Base-by-base conservation (phyloP, 2,113 vertebrate genomes). In the Asarcornis scutulata region DNA sequence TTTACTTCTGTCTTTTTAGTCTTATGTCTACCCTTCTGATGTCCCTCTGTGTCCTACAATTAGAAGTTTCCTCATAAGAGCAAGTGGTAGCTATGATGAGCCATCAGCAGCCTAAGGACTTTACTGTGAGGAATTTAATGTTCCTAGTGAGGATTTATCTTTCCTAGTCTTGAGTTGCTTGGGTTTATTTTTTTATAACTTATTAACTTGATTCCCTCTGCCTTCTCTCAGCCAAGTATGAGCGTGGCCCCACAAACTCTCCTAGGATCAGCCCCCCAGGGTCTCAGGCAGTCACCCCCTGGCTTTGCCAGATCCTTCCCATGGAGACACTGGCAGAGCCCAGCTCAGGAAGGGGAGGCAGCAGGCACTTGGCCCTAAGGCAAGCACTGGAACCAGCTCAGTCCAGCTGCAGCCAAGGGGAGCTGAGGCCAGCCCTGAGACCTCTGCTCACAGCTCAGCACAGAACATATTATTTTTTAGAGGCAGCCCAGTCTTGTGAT, bases 361-460 rank as follows among this genome's bases (percentile, higher is more conserved):
- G 9, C 13, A 36, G 29, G 11, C 31, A 9, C 20, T 27, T 56
- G 50, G 32, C 6, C 6, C 3, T 1, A 0, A 17, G 22, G 9
- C n/a, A n/a, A 22, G 17, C 13, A 3, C 62, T 55, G 36, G 36
- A 84, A n/a, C 2, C 58, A 82, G 9, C 20, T 31, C 20, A 72
- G 27, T 17, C 20, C 20, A 27, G 23, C 34, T 52, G 9, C 5
- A 4, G 27, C 7, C 17, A 34, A 31, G 4, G n/a, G 11, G 13
- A 85, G 9, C 2, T 22, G 0, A 14, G 31, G 8, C 18, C 23
- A 10, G 10, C 6, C 22, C 17, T 8, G 22, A 83, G 34, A 17
- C 36, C 22, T 60, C 27, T 2, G 7, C 31, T 83, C 14, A 12
- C 34, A 67, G 13, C 34, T 17, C 62, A 63, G 20, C 9, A 8